Evolutionary conservation across 2,797 vertebrate species (phyloP), one percentile per base, ranked within the genome.

Genomic region (Squalus acanthias): DNA sequence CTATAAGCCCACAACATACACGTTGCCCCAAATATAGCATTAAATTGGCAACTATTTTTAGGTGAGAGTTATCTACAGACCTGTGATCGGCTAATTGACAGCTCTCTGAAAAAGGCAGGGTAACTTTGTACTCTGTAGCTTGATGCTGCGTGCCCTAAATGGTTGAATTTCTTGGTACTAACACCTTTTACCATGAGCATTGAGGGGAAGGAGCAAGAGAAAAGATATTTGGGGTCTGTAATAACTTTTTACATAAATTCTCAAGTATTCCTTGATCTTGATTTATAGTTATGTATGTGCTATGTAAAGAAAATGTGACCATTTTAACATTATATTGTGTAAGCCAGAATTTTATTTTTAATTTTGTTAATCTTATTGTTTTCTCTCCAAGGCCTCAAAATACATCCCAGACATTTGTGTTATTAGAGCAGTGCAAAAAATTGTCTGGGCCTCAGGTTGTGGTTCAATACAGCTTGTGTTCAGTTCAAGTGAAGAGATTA

Each of bases 361-460:
- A 98, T 97, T 98, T 98, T 33, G 50, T 57, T 93, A 17, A 60
- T 57, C 29, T 72, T 13, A 13, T 72, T 95, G 93, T 57, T 29
- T 95, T 95, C 65, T 95, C 97, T 98, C 98, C 96, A 98, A 99
- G 98, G 99, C 99, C 96, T 99, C 99, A 60, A 99, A 99, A 97
- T 99, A 99, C 96, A 99, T 99, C 98, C 99, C 99, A 97, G 99
- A 99, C 97, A 99, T 99, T 96, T 99, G 99, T 97, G 99, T 99
- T 97, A 99, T 99, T 97, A 98, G 99, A 97, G 99, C 99, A 82
- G 98, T 99, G 96, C 99, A 99, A 97, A 99, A 99, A 98, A 99
- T 99, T 88, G 99, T 99, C 96, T 99, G 99, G 99, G 99, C 99
- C 5, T 99, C 99, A 95, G 99, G 99, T 96, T 99, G 99, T 97